Evolutionary conservation across 2,113 vertebrate species (phyloP), one percentile per base, ranked within the genome.

Genomic region (Ceyx cyanopectus): DNA sequence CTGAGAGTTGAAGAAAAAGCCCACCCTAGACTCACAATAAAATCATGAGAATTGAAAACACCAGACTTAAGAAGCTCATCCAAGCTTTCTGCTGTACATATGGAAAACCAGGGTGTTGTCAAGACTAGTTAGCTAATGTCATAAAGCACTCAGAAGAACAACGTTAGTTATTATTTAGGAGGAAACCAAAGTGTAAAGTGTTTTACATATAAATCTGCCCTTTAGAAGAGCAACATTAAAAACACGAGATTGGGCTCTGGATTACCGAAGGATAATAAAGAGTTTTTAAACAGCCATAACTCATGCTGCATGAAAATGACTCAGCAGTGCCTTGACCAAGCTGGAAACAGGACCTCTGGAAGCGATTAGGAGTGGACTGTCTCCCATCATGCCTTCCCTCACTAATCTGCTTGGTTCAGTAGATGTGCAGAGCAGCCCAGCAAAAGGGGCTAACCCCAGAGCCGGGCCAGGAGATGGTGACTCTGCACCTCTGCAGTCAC

Each of bases 121-220:
- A 96, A 87, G 81, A 93, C 93, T 83, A 87, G 81, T 92, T 92
- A 93, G 85, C 57, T 89, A 81, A 68, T 91, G 93, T 77, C 80
- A 89, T 94, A 96, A 96, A 96, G 94, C 91, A 92, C 87, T 94
- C 91, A 95, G 57, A 93, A 85, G 72, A 87, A 85, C 65, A 87
- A 94, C 53, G 11, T 85, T 85, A 62, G 63, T 80, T 95, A 77
- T 92, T 96, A 96, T 96, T 96, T 93, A 96, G 81, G 89, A 93
- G 96, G 94, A 96, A 95, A 93, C 84, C 91, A 65, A 93, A 95
- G 92, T 95, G 95, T 91, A 95, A 95, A 96, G 79, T 93, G 92
- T 85, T 96, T 89, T 94, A 94, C 89, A 96, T 95, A 95, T 87
- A 95, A 96, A 95, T 95, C 91, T 93, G 60, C 78, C 60, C 81